Conservation (phyloP, 1,140 invertebrate species). For the Tachypleus tridentatus region DNA sequence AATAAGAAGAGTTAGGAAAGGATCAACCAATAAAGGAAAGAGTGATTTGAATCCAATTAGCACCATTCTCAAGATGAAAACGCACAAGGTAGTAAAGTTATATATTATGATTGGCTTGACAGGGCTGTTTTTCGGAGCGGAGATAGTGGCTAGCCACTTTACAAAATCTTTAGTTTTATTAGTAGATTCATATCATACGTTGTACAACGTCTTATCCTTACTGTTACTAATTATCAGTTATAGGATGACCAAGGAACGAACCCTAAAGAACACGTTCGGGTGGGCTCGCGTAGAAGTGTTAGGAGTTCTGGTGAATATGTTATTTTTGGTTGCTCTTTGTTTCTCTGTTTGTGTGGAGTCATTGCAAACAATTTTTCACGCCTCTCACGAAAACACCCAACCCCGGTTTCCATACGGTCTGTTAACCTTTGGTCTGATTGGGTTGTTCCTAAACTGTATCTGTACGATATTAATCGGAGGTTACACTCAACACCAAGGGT, state of each 20-base stretch:
- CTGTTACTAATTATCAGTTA: conserved; percentile 80
- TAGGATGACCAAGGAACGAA: conserved; percentile 82
- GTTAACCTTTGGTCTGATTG: conserved; percentile 48
- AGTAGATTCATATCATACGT: conserved; percentile 70
- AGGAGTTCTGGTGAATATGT: conserved; percentile 63
- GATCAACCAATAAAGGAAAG: no score
- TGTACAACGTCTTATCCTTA: conserved; percentile 78
- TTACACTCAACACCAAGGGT: conserved; percentile 62
- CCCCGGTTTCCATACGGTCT: conserved; percentile 66
- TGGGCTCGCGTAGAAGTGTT: conserved; percentile 80
- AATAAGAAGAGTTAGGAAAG: no score
- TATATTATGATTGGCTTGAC: conserved; percentile 51
- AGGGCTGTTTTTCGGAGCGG: conserved; percentile 52
- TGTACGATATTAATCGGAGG: conserved; percentile 62
- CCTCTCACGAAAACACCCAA: conserved; percentile 49
- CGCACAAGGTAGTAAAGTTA: background rate
- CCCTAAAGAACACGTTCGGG: conserved; percentile 74
- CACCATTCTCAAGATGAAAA: no score
- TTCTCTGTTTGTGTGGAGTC: conserved; percentile 70
- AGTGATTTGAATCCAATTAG: no score
- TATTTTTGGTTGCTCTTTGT: conserved; percentile 67
- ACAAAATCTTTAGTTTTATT: conserved; percentile 70
- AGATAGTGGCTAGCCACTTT: conserved; percentile 60
- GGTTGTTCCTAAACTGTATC: conserved; percentile 53
- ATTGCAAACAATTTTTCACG: conserved; percentile 48